Conservation (phyloP, 2,888 invertebrate genomes). For the Pantelozetes paolii region DNA sequence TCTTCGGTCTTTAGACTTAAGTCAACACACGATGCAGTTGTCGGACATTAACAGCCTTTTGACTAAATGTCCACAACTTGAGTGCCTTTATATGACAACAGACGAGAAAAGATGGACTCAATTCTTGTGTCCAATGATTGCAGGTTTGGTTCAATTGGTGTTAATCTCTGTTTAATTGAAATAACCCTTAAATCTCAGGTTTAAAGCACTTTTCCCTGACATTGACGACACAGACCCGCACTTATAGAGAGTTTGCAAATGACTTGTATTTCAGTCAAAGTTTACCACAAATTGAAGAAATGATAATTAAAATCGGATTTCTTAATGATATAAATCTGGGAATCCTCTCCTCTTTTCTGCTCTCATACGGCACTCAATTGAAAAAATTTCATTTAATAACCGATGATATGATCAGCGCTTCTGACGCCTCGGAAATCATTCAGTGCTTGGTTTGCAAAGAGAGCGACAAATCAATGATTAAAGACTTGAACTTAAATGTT, state of each 20-base stretch:
- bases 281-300: neutral
- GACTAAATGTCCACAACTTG: neutral
- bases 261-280: too few species aligned
- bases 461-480: neutral
- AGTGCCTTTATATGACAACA: neutral
- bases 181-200: neutral
- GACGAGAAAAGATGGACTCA: neutral
- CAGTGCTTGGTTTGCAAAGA: neutral
- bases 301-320: neutral
- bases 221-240: neutral
- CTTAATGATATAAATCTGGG: neutral
- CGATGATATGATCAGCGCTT: neutral
- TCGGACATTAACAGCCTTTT: neutral
- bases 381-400: slow-evolving; percentile 13
- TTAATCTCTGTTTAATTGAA: too few species aligned
- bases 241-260: neutral
- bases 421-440: neutral
- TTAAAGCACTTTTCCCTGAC: slow-evolving; percentile 1
- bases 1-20: neutral
- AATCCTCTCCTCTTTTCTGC: neutral
- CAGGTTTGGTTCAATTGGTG: too few species aligned
- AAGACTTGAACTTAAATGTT: slow-evolving; percentile 2
- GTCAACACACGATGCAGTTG: neutral
- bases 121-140: neutral
- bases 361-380: neutral